Conservation (phyloP, 2,113 vertebrate genomes). For the Diphyllodes magnificus region DNA sequence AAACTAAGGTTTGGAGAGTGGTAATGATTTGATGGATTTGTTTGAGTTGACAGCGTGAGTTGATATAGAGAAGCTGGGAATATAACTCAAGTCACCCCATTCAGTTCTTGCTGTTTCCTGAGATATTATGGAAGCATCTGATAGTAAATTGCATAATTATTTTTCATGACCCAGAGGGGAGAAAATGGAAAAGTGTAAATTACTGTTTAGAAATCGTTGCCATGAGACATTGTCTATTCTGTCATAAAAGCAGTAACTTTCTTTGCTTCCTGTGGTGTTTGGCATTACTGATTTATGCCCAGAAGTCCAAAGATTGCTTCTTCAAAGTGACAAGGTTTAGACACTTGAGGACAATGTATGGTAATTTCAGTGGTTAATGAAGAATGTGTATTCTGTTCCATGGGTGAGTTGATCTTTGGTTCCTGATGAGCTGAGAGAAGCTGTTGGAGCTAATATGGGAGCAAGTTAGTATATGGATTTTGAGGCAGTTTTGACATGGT, state of each 20-base stretch:
- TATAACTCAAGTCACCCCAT: constrained; percentile 13
- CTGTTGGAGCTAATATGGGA: neutral
- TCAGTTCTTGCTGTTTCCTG: neutral
- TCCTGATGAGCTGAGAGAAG: neutral
- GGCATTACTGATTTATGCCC: constrained; percentile 37
- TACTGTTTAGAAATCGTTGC: constrained; percentile 21
- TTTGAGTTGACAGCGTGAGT: constrained; percentile 6
- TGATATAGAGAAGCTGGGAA: constrained; percentile 23
- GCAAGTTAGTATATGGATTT: neutral
- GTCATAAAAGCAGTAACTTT: constrained; percentile 12
- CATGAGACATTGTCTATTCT: constrained; percentile 23
- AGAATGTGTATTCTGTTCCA: neutral
- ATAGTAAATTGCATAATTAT: constrained; percentile 55
- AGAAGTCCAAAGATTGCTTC: constrained; percentile 38
- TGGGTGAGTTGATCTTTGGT: neutral
- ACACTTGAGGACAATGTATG: constrained; percentile 20
- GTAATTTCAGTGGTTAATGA: constrained; percentile 39
- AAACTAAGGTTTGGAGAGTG: neutral
- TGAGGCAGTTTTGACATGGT: neutral
- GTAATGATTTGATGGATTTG: constrained; percentile 11
- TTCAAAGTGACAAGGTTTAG: constrained; percentile 39
- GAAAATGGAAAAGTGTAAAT: constrained; percentile 38
- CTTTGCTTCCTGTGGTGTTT: neutral
- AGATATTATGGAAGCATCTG: constrained; percentile 13
- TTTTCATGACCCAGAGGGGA: constrained; percentile 10